Evolutionary conservation across 2,888 invertebrate genomes (phyloP), one percentile per base, ranked within the genome.

Genomic region (Arrhopalites spinosus): DNA sequence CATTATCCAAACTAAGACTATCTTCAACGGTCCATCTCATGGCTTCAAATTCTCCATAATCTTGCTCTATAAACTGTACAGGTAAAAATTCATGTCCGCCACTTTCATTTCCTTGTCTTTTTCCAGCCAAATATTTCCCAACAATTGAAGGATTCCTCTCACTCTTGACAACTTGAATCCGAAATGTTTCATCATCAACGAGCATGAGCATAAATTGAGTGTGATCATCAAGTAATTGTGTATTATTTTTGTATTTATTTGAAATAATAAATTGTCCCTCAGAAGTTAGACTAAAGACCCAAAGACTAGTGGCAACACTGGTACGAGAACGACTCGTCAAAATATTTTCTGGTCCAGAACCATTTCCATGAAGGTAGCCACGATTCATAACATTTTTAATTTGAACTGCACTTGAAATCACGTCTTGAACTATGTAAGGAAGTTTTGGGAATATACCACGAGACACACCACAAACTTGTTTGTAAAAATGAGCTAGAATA

Each of bases 331-430:
- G 30, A 23, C 3, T 15, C 2, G 66, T 67, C 13, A 67, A 43
- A 36, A 67, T 43, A n/a, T 36, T 67, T 3, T 3, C 3, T 7
- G 36, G 36, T 63, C 17, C 27, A 13, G 66, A 20, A 23, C 43
- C 66, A 25, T 67, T 67, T 3, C 43, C 23, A 20, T n/a, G 43
- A 7, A 67, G 66, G 43, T 67, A 43, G 17, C 66, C 66, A 8
- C 50, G 68, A 27, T 68, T 68, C 68, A 45, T 47, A 25, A 47
- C 17, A 36, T 73, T 73, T 17, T 27, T 45, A 13, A 73, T n/a
- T 8, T 43, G 64, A 25, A 73, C 73, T 13, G 66, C 50, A 43
- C 30, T 73, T 1, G 53, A 36, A 17, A 66, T 23, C 13, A 73
- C 64, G 30, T 73, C 45, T 1, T 66, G 64, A 29, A 73, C 66